Percentiles rank a stretch among this genome's conserved stretches.
These are phyloP conservation scores for Hoplodrina ambigua DNA, from an alignment of 2,888 invertebrate genomes.

Conservation along the genomic window DNA sequence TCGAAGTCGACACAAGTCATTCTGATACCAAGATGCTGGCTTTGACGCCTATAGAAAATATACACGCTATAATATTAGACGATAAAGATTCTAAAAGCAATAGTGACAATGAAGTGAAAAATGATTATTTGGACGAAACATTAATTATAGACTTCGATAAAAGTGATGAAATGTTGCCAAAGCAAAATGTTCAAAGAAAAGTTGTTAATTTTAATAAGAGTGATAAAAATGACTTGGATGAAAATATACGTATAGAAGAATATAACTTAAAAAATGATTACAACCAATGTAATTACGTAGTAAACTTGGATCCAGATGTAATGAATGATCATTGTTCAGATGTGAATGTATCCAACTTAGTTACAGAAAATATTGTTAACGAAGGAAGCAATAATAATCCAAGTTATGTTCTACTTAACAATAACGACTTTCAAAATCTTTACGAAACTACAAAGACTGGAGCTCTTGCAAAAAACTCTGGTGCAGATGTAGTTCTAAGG, in stretches of 20 bases:
- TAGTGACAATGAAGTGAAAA: neutral
- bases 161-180: neutral
- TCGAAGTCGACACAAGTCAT: neutral
- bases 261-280: conserved; percentile 1
- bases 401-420: conserved; percentile 2
- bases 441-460: neutral
- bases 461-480: neutral
- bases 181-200: neutral
- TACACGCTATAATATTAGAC: neutral
- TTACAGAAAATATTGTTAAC: neutral
- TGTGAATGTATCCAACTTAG: neutral
- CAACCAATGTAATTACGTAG: neutral
- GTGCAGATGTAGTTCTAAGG: neutral
- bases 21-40: neutral
- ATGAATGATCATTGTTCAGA: neutral
- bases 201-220: neutral
- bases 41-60: neutral
- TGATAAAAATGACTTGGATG: neutral
- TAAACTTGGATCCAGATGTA: neutral
- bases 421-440: neutral
- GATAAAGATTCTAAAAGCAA: neutral
- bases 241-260: conserved; percentile 25
- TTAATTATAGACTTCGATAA: conserved; percentile 10
- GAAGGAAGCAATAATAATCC: conserved; percentile 8
- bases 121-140: neutral